Evolutionary conservation across 2,113 vertebrate genomes (phyloP), one percentile per base, ranked within the genome.

Genomic region (Sporophila hypoxantha): DNA sequence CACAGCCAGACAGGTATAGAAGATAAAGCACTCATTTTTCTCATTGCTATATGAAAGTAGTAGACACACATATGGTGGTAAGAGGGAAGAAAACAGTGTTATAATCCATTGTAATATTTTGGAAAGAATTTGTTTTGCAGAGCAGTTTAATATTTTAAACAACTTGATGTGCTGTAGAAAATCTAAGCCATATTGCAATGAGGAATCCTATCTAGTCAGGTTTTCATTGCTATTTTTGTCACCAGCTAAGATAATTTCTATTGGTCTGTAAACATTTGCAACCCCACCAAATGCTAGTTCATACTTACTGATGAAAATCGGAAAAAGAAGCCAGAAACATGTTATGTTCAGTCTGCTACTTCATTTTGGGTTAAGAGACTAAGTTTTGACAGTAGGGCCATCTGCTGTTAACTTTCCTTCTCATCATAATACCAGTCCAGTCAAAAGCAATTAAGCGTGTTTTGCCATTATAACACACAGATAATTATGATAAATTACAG

Each of bases 401-500:
- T 97, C 96, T 97, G 97, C 96, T 96, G 89, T 96, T 95, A 96
- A 95, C 95, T 97, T 96, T 80, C 82, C 89, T 95, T 95, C 96
- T 96, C 93, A 91, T 96, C 96, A 92, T 92, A 92, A 95, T 95
- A 96, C 87, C 88, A 96, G 96, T 92, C 95, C 95, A 97, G 96
- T 97, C 97, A 96, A 96, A 97, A 97, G 95, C 96, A 97, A 98
- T 98, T 97, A 97, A 96, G 96, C 56, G 39, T 96, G 93, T 96
- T 97, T 96, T 97, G 91, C 93, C 96, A 97, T 95, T 96, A 96
- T 97, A 97, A 96, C 95, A 96, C 89, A 94, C 64, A 96, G 96
- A 97, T 97, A 97, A 97, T 97, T 97, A 97, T 97, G 97, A 97
- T 97, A 96, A 97, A 97, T 97, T 96, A 96, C 95, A 94, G 93